Percentiles rank a stretch among this genome's conserved stretches.
phyloP scores from a whole-genome alignment of 2,113 vertebrate genomes.

The Struthio camelus region DNA sequence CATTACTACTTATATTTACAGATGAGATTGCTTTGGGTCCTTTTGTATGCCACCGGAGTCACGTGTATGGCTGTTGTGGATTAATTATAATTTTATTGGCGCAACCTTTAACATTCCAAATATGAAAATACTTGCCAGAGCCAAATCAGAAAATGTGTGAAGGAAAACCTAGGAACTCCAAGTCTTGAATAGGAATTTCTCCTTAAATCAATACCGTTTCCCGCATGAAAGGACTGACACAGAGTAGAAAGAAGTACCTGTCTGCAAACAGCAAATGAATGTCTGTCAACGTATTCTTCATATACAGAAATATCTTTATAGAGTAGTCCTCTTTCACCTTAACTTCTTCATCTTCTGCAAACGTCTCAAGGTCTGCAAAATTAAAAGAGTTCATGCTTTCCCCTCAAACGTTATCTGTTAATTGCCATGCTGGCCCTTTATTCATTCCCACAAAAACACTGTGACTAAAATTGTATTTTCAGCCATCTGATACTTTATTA shows the following conservation, averaged over 20 bases:
- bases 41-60: background rate
- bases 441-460: background rate
- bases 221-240: background rate
- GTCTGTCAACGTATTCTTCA: background rate
- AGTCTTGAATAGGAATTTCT: background rate
- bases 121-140: background rate
- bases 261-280: background rate
- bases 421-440: background rate
- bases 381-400: background rate
- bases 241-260: background rate
- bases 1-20: background rate
- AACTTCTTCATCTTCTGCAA: background rate
- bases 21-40: background rate
- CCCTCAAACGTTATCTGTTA: background rate
- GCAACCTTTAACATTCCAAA: background rate
- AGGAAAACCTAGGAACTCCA: background rate
- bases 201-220: background rate
- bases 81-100: background rate
- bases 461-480: background rate
- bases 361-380: background rate
- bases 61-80: rapidly evolving
- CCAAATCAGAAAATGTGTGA: conserved; percentile 7
- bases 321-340: background rate
- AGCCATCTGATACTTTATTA: background rate
- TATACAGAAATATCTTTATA: background rate